A percentile compares a stretch with the other conserved stretches of the same genome.
Conservation (phyloP, 2,797 vertebrate genomes). For the Hypotaenidia okinawae region DNA sequence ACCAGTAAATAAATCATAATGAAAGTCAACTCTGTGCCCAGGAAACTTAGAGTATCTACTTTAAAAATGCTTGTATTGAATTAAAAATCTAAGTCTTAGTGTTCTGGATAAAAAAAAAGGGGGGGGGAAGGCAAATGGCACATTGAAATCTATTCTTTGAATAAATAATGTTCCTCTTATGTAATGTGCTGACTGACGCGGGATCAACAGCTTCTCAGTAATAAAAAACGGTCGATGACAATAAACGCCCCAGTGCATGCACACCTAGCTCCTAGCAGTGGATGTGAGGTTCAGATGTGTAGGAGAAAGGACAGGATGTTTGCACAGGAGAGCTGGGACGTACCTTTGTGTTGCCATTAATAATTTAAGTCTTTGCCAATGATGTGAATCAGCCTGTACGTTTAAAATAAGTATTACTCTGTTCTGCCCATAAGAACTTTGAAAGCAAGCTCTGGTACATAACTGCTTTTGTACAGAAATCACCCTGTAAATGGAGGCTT, state of each 20-base stretch:
- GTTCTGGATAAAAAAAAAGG: neutral
- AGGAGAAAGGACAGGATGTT: neutral
- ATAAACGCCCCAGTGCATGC: neutral
- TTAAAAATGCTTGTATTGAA: neutral
- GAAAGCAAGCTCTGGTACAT: neutral
- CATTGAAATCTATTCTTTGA: slow-evolving; percentile 33
- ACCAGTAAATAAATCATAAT: neutral
- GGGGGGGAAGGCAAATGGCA: neutral
- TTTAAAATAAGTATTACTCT: slow-evolving; percentile 45
- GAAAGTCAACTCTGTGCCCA: neutral
- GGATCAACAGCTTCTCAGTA: slow-evolving; percentile 53
- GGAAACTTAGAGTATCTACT: neutral
- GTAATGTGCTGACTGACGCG: slow-evolving; percentile 52
- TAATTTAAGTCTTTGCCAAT: slow-evolving; percentile 46
- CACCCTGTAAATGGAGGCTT: neutral
- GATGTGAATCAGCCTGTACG: neutral
- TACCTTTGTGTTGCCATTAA: slow-evolving; percentile 49
- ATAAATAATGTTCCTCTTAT: slow-evolving; percentile 63
- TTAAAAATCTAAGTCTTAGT: neutral
- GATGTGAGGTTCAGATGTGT: slow-evolving; percentile 16
- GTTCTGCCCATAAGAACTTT: neutral
- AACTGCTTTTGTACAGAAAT: slow-evolving; percentile 35
- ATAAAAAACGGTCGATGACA: neutral
- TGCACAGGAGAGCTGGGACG: slow-evolving; percentile 42
- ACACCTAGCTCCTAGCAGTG: neutral